A percentile compares a stretch with the other conserved stretches of the same genome.
Conservation (phyloP, 2,797 vertebrate genomes). For the Lepus townsendii region DNA sequence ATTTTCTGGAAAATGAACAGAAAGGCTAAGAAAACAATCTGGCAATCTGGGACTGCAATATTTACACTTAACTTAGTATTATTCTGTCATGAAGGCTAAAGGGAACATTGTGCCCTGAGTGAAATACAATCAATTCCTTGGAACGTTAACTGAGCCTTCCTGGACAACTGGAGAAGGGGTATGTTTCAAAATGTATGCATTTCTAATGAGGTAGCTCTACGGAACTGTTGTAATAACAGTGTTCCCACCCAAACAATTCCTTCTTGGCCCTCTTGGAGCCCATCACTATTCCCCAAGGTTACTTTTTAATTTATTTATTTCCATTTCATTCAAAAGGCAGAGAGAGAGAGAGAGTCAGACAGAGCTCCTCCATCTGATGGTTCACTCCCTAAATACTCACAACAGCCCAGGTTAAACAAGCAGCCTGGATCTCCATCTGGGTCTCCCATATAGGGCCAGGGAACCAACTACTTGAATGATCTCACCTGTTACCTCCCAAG, state of each 20-base stretch:
- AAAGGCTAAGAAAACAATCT: slow-evolving; percentile 1
- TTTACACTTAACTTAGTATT: neutral
- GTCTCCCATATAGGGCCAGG: no score
- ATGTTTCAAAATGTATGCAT: neutral
- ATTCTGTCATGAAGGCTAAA: neutral
- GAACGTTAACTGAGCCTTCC: neutral
- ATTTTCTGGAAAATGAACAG: slow-evolving; percentile 44
- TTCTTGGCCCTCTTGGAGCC: neutral
- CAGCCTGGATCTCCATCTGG: no score
- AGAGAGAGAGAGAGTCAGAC: no score
- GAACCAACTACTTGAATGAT: no score
- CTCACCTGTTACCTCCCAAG: no score
- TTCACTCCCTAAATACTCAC: no score
- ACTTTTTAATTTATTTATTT: no score
- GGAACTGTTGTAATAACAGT: neutral
- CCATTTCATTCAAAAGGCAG: no score
- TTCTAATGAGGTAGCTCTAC: neutral
- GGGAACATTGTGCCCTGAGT: neutral
- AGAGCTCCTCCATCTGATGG: no score
- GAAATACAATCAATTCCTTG: slow-evolving; percentile 9
- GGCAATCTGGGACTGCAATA: neutral
- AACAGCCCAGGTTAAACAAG: no score
- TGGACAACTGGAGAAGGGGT: neutral
- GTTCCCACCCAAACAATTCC: neutral
- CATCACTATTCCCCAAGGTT: neutral